A percentile compares a stretch with the other conserved stretches of the same genome.
phyloP scores from a whole-genome alignment of 92 coral and sea anemone genomes.

The Zoanthus solanderi region DNA sequence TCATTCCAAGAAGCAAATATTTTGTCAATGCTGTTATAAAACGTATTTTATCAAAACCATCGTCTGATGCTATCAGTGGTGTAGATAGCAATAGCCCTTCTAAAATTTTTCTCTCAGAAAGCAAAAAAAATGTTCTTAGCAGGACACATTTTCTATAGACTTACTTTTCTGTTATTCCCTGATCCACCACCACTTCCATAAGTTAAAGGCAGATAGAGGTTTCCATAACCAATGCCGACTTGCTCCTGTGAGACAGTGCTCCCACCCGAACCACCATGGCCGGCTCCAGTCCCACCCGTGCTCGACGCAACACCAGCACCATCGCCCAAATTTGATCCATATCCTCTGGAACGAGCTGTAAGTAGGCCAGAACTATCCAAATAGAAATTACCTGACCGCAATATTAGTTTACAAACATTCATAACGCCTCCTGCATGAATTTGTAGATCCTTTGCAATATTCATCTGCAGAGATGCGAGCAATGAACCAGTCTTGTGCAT shows the following conservation, averaged over 20 bases:
- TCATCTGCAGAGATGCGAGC: constrained; percentile 47
- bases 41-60: too few relatives aligned
- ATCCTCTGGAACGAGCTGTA: constrained; percentile 74
- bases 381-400: constrained; percentile 60
- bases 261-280: constrained; percentile 83
- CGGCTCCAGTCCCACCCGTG: constrained; percentile 76
- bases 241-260: constrained; percentile 47
- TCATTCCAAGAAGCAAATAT: too few relatives aligned
- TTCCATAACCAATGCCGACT: constrained; percentile 70
- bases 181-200: constrained; percentile 82
- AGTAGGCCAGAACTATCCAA: constrained; percentile 69
- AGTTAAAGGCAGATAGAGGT: constrained; percentile 51
- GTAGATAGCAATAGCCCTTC: too few relatives aligned
- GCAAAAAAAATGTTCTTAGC: too few relatives aligned
- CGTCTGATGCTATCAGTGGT: too few relatives aligned
- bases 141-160: neutral
- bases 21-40: too few relatives aligned
- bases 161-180: constrained; percentile 61
- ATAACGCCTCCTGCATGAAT: constrained; percentile 71
- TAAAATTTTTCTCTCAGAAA: too few relatives aligned
- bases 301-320: constrained; percentile 61
- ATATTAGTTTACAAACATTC: constrained; percentile 51
- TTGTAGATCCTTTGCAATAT: constrained; percentile 50
- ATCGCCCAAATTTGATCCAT: constrained; percentile 54
- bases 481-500: constrained; percentile 56